phyloP scores from a whole-genome alignment of 2,113 vertebrate species.

The Felis catus region F.catus_Fca126_mat1.0 CM031418.1:131933501-131934000 shows the following conservation, averaged over 20 bases:
- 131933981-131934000: not conserved
- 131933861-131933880: not conserved
- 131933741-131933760: not conserved
- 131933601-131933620: not conserved
- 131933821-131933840: not conserved
- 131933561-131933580: not conserved
- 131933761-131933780: not conserved
- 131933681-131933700: not conserved
- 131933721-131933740: not conserved
- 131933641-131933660: too few relatives aligned
- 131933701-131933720: not conserved
- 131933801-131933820: not conserved
- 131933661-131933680: not conserved
- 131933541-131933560: not conserved
- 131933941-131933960: not conserved
- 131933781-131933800: not conserved
- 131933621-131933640: not conserved
- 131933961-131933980: not conserved
- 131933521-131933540: not conserved
- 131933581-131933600: not conserved
- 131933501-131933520: not conserved
- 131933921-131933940: not conserved
- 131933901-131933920: not conserved
- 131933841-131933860: not conserved
- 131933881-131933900: not conserved